Evolutionary conservation across 2,113 vertebrate genomes (phyloP).

Genomic region (Oncorhynchus kisutch): DNA sequence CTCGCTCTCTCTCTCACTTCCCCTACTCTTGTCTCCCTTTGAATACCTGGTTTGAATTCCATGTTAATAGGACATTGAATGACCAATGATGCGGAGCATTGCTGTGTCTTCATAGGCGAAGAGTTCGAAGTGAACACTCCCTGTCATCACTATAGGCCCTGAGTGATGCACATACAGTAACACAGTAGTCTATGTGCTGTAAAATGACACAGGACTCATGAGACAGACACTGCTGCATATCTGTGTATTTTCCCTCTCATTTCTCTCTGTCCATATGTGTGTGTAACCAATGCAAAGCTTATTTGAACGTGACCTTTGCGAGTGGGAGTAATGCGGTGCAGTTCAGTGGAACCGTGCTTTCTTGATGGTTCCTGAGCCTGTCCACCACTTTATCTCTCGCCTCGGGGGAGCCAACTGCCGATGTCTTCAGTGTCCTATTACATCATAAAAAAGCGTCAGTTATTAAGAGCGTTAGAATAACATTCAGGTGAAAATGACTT

Average conservation of each 20-base stretch:
- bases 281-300: conserved; percentile 37
- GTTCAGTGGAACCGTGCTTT: conserved; percentile 49
- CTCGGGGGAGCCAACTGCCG: conserved; percentile 49
- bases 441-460: conserved; percentile 62
- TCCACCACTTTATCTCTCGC: conserved; percentile 56
- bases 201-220: neutral
- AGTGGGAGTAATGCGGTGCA: conserved; percentile 44
- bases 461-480: conserved; percentile 66
- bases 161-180: neutral
- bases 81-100: too few species aligned
- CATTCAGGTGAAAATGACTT: conserved; percentile 64
- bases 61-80: too few species aligned
- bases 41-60: too few species aligned
- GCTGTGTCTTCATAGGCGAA: too few species aligned
- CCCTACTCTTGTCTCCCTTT: too few species aligned
- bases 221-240: neutral
- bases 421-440: conserved; percentile 51
- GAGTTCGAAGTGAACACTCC: too few species aligned
- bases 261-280: neutral
- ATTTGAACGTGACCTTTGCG: conserved; percentile 60
- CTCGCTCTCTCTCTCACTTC: too few species aligned
- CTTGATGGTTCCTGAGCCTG: conserved; percentile 50
- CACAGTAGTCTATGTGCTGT: neutral
- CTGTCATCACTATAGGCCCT: too few species aligned
- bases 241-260: conserved; percentile 17